phyloP scores from a whole-genome alignment of 2,797 vertebrate genomes.

The Distichodus sexfasciatus region DNA sequence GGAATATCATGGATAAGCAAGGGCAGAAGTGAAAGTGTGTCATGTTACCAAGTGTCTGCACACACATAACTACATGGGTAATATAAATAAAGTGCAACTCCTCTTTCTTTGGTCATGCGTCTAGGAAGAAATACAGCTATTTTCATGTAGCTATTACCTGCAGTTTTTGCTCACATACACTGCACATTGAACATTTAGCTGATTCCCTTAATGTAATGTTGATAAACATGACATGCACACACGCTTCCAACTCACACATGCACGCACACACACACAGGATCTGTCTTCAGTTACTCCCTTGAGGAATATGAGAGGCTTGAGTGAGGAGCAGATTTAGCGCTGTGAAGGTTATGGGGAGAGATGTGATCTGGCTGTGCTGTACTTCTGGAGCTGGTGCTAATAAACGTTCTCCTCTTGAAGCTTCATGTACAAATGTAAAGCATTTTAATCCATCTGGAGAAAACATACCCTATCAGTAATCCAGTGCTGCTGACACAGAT shows the following conservation, averaged over 20 bases:
- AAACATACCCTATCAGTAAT: conserved; percentile 22
- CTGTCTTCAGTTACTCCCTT: background rate
- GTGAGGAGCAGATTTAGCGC: background rate
- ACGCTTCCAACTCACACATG: no score
- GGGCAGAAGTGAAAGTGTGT: background rate
- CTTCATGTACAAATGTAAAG: conserved; percentile 19
- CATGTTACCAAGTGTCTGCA: background rate
- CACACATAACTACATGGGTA: background rate
- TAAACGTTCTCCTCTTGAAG: background rate
- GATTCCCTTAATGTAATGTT: background rate
- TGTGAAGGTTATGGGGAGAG: conserved; percentile 8
- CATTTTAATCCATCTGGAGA: conserved; percentile 14
- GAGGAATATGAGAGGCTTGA: background rate
- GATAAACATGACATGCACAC: no score
- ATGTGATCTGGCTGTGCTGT: conserved; percentile 17
- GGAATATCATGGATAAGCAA: background rate
- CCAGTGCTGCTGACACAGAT: conserved; percentile 1
- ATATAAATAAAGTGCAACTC: background rate
- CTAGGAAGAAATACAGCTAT: no score
- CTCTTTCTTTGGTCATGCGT: background rate
- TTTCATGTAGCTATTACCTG: no score
- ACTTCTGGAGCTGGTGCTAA: background rate
- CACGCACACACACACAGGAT: no score
- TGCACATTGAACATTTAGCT: background rate
- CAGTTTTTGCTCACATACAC: background rate